A percentile compares a stretch with the other conserved stretches of the same genome.
phyloP scores from a whole-genome alignment of 2,888 invertebrate genomes.

The Osedax frankpressi region DNA sequence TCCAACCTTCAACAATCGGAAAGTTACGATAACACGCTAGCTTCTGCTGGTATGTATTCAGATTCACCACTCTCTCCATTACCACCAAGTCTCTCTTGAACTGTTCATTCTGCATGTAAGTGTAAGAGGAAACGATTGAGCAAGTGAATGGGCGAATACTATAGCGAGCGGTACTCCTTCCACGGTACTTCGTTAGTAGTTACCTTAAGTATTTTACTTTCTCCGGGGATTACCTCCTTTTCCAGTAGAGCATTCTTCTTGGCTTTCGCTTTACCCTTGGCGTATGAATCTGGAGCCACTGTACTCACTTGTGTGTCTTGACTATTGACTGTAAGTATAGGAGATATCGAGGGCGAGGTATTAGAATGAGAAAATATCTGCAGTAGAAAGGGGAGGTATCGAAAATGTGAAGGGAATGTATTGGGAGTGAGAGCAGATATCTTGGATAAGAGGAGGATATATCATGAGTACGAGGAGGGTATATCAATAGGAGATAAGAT shows the following conservation, averaged over 20 bases:
- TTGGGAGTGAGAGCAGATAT: no score
- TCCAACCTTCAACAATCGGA: conserved; percentile 20
- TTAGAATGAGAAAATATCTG: not conserved
- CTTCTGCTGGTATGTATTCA: conserved; percentile 44
- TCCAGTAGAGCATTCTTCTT: no score
- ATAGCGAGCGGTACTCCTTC: no score
- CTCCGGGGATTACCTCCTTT: not conserved
- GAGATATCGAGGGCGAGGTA: not conserved
- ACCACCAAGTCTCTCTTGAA: conserved; percentile 37
- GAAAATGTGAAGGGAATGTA: no score
- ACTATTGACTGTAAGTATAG: not conserved
- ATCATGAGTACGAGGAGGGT: no score
- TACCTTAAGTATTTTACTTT: not conserved
- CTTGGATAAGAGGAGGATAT: no score
- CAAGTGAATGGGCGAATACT: no score
- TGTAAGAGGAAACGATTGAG: no score
- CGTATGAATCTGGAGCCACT: not conserved
- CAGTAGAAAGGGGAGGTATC: no score
- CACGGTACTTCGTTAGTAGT: no score
- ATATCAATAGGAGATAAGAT: no score
- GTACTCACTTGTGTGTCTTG: not conserved
- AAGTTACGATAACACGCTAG: conserved; percentile 41
- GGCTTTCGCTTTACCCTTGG: not conserved
- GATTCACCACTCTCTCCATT: conserved; percentile 43
- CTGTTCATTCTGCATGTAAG: conserved; percentile 34